Conservation (phyloP, 2,888 invertebrate genomes). For the Noctua janthe region DNA sequence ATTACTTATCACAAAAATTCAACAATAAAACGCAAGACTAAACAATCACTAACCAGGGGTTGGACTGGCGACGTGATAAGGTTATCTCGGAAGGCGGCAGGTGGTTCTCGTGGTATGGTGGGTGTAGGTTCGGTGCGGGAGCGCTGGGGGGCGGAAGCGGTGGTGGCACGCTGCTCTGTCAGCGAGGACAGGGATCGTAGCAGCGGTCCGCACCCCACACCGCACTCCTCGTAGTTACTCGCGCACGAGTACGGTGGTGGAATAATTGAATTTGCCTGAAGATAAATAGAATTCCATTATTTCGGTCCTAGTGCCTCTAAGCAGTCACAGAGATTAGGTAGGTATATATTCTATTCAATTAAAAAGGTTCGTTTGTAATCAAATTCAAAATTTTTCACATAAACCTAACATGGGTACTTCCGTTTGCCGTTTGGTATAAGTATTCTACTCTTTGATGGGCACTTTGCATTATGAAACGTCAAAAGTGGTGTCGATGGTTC, state of each 20-base stretch:
- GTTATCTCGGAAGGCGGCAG: constrained; percentile 80
- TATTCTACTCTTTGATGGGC: no score
- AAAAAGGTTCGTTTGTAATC: no score
- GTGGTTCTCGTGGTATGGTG: constrained; percentile 63
- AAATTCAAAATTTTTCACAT: no score
- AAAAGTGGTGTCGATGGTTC: no score
- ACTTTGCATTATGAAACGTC: no score
- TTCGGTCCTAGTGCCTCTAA: background rate
- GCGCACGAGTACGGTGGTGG: constrained; percentile 96
- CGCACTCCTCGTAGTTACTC: constrained; percentile 92
- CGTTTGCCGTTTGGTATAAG: no score
- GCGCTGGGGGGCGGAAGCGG: constrained; percentile 55
- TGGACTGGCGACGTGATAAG: constrained; percentile 83
- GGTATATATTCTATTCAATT: no score
- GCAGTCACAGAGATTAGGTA: background rate
- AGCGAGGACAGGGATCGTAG: constrained; percentile 91
- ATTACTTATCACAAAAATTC: background rate
- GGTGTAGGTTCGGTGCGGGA: constrained; percentile 71
- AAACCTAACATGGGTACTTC: no score
- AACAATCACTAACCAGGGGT: constrained; percentile 72
- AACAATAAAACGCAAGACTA: no score
- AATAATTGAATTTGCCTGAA: constrained; percentile 94
- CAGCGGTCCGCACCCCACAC: constrained; percentile 87
- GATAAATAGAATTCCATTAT: constrained; percentile 16
- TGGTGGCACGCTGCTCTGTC: constrained; percentile 78